Base-by-base conservation (phyloP, 1,140 invertebrate genomes). In the Papilio aristodemus region DNA sequence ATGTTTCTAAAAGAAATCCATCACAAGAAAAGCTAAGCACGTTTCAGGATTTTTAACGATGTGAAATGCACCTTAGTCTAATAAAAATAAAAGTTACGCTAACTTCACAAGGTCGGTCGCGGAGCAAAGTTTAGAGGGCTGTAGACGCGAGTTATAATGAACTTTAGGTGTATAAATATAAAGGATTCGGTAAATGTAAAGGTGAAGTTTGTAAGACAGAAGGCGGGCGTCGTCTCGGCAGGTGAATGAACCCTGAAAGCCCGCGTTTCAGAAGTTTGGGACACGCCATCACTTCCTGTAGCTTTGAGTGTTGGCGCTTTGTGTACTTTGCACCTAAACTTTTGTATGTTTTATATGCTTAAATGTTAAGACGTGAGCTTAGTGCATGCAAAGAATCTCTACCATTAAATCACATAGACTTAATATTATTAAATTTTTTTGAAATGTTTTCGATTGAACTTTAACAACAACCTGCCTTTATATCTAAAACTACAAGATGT, bases 191-290 rank as follows among this genome's bases (percentile, higher is more conserved):
- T 73, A 14, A 57, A 41, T 68, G 62, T 66, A 62, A 46, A 75
- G 69, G 76, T 77, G 50, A 68, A 68, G 27, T 72, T 78, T 81
- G 73, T 75, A 79, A 81, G 79, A 79, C 59, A 68, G 64, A 66
- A 67, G 58, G 39, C 60, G 57, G 57, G 64, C 71, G 57, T 46
- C 71, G 81, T 82, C 77, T 81, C 75, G 77, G 58, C 70, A 76
- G 85, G 80, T 88, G 80, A 88, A 83, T 69, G 83, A 73, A 74
- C 86, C 57, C 80, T 83, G 83, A 83, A 85, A 86, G 81, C 84
- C 77, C 74, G 75, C 76, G 78, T 81, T 84, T 84, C 79, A 82
- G 75, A 86, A 83, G 81, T 87, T 86, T 84, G 79, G 83, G 78
- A 86, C 84, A 85, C 78, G 83, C 80, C 83, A 80, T 75, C 78